These are phyloP conservation scores for Apteryx owenii DNA, from an alignment of 2,113 vertebrate genomes.

Conservation along the genomic window DNA sequence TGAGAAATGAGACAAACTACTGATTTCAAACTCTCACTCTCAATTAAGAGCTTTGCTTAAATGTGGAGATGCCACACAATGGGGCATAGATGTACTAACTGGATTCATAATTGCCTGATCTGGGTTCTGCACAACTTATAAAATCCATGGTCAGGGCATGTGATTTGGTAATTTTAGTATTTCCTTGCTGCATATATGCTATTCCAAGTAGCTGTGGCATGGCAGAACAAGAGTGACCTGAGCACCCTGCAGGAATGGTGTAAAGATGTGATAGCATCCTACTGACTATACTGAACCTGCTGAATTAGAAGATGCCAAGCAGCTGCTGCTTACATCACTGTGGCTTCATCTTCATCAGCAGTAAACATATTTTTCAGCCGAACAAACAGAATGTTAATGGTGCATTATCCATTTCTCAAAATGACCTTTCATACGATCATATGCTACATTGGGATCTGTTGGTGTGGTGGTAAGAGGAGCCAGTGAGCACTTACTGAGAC, in stretches of 20 bases:
- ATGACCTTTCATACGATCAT: background rate
- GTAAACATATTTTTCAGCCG: background rate
- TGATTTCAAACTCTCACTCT: background rate
- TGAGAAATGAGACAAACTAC: background rate
- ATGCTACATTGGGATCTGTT: background rate
- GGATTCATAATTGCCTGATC: background rate
- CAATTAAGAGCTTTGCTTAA: background rate
- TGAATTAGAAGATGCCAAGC: background rate
- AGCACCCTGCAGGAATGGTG: background rate
- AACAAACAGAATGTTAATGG: background rate
- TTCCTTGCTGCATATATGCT: background rate
- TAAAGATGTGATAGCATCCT: background rate
- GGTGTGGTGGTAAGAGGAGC: background rate
- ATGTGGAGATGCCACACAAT: background rate
- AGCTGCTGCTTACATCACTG: background rate
- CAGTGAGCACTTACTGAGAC: background rate
- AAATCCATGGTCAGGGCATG: background rate
- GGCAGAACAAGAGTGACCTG: background rate
- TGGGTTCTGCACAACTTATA: background rate
- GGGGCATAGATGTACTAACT: background rate
- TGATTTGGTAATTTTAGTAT: background rate
- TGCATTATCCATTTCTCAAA: background rate
- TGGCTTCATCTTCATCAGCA: background rate
- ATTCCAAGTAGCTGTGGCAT: background rate
- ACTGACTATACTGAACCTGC: background rate